These are phyloP conservation scores for Agapornis roseicollis DNA, from an alignment of 2,113 vertebrate genomes.

Conservation along the genomic window DNA sequence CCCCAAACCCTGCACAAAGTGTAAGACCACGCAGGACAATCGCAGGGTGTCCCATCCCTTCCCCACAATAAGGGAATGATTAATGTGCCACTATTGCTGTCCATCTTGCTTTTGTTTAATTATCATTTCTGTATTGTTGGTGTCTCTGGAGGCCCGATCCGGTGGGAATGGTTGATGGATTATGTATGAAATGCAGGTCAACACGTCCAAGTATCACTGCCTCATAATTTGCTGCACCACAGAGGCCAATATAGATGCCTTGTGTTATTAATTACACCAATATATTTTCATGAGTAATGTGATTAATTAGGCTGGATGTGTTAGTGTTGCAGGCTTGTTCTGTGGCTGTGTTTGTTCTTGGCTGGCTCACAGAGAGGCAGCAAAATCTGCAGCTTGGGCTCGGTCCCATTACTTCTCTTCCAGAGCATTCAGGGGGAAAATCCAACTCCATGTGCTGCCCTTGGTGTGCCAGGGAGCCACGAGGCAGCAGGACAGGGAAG, in stretches of 20 bases:
- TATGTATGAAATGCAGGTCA: conserved; percentile 49
- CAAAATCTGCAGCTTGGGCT: neutral
- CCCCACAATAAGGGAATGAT: neutral
- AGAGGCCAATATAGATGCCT: conserved; percentile 60
- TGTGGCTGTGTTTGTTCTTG: neutral
- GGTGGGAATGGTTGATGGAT: conserved; percentile 49
- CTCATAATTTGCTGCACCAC: conserved; percentile 45
- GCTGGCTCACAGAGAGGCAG: neutral
- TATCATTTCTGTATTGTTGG: neutral
- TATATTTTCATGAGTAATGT: conserved; percentile 56
- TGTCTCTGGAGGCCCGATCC: neutral
- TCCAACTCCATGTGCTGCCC: accelerated
- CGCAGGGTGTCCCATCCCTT: neutral
- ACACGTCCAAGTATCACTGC: conserved; percentile 8
- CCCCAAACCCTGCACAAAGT: neutral
- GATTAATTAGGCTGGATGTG: conserved; percentile 35
- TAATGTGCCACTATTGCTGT: neutral
- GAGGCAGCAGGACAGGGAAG: neutral
- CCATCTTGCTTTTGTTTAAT: conserved; percentile 41
- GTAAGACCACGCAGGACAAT: accelerated
- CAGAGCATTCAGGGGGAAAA: neutral
- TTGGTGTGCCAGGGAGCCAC: neutral
- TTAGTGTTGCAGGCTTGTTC: neutral
- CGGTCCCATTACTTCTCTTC: neutral
- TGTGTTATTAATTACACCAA: conserved; percentile 64